Base-by-base conservation (phyloP, 2,113 vertebrate genomes). In the Peromyscus polionotus region DNA sequence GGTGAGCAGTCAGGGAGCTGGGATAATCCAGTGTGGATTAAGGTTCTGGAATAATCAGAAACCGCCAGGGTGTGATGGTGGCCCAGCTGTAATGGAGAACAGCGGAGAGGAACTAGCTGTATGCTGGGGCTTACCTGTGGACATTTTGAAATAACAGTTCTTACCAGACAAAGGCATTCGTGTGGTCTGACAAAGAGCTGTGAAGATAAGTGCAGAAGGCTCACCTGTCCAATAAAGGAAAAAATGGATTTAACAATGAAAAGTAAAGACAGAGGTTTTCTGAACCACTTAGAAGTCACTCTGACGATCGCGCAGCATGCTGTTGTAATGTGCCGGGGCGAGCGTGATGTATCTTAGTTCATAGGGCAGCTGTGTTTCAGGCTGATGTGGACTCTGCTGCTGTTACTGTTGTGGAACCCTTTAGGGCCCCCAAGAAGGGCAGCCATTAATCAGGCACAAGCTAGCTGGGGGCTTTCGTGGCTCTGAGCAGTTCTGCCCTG, bases 371-470 rank as follows among this genome's bases (percentile, higher is more conserved):
- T 14, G 0, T 98, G 96, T 98, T 98, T 98, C 98, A 98, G 96
- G 45, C 91, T 86, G 87, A 16, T 91, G 96, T 95, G 96, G 98
- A 97, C 57, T 98, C 88, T 85, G 61, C 91, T 95, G 94, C 96
- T 65, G 20, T 98, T 98, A 98, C 97, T 98, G 98, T 97, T 97
- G 97, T 72, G 92, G 80, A 24, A 94, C 97, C 98, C 98, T 97
- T 98, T 98, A 98, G 96, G 96, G 93, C 86, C 96, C 94, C 92
- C 76, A 91, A 95, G 96, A 75, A 70, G 80, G 90, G 87, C 90
- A 93, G 93, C 92, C 1, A 0, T 98, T 95, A 97, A 98, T 98
- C 98, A 98, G 94, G 81, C 96, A 8, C 19, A 61, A 95, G 95
- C 97, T 97, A 91, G 91, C 91, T 87, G 24, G 10, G 48, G 19